phyloP scores from a whole-genome alignment of 2,113 vertebrate genomes.

The Telmatochromis sp. region DNA sequence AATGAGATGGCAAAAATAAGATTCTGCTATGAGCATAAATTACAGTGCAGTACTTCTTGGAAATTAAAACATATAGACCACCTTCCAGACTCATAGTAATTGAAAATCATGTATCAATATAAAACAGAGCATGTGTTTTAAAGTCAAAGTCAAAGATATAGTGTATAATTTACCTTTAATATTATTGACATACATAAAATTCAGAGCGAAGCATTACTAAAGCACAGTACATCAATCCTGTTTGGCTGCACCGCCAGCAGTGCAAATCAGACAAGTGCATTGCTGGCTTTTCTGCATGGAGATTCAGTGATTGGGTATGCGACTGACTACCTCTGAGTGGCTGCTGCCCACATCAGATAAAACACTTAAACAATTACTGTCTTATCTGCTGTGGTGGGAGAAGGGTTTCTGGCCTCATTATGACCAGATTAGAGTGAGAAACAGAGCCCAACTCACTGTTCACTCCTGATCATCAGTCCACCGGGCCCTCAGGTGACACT shows the following conservation, averaged over 20 bases:
- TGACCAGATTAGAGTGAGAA: conserved; percentile 60
- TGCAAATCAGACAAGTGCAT: background rate
- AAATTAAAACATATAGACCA: background rate
- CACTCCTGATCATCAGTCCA: conserved; percentile 21
- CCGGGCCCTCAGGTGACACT: conserved; percentile 37
- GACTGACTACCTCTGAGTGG: conserved; percentile 19
- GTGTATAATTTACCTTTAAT: background rate
- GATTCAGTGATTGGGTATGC: conserved; percentile 15
- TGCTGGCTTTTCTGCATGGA: background rate
- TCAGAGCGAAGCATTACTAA: background rate
- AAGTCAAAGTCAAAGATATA: background rate
- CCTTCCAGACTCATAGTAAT: background rate
- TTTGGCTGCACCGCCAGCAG: background rate
- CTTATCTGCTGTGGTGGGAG: conserved; percentile 65
- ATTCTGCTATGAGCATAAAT: background rate
- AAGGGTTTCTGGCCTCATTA: conserved; percentile 61
- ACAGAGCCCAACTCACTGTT: conserved; percentile 18
- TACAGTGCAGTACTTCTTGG: background rate
- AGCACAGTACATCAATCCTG: background rate
- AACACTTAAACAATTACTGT: conserved; percentile 72
- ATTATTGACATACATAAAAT: background rate
- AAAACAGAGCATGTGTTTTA: background rate
- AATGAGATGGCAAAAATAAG: background rate
- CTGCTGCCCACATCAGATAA: conserved; percentile 61
- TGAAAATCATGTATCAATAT: background rate